Percentiles rank a stretch among this genome's conserved stretches.
These are phyloP conservation scores for Hippoglossus hippoglossus DNA, from an alignment of 2,797 vertebrate species.

Conservation along the genomic window DNA sequence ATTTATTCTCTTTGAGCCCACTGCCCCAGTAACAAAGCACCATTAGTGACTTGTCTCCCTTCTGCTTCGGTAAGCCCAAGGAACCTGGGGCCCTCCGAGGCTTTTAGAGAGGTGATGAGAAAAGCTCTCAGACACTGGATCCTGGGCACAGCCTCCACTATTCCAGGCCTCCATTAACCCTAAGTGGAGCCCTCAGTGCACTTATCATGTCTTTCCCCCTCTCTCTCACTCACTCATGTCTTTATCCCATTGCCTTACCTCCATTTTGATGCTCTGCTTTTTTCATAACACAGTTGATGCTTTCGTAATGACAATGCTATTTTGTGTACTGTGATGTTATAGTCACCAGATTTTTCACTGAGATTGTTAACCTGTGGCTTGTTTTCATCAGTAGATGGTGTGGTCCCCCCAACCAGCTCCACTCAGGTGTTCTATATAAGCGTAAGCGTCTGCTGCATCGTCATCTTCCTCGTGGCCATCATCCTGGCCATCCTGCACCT, in stretches of 20 bases:
- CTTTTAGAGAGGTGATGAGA: conserved; percentile 70
- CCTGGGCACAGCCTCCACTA: conserved; percentile 20
- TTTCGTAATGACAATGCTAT: neutral
- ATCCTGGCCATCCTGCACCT: conserved; percentile 97
- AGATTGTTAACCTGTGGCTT: neutral
- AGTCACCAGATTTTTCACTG: neutral
- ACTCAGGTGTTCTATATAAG: conserved; percentile 99
- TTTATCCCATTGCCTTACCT: conserved; percentile 13
- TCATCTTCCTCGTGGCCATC: conserved; percentile 98
- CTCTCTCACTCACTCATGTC: conserved; percentile 1
- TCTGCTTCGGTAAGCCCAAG: conserved; percentile 67
- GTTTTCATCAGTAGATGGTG: conserved; percentile 86
- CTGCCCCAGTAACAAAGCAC: conserved; percentile 69
- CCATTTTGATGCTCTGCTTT: conserved; percentile 12
- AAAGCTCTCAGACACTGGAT: conserved; percentile 62
- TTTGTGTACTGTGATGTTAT: neutral
- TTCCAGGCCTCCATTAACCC: conserved; percentile 54
- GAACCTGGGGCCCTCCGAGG: conserved; percentile 57
- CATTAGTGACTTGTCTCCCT: conserved; percentile 78
- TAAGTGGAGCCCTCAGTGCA: conserved; percentile 34
- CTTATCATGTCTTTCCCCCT: conserved; percentile 7
- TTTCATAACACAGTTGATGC: neutral
- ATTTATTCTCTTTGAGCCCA: conserved; percentile 55
- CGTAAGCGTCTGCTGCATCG: conserved; percentile 97
- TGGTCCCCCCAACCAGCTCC: conserved; percentile 93